Evolutionary conservation across 37 sponge, comb jelly and placozoan genomes (phyloP), one percentile per base, ranked within the genome.

Genomic region (Tethya wilhelma): DNA sequence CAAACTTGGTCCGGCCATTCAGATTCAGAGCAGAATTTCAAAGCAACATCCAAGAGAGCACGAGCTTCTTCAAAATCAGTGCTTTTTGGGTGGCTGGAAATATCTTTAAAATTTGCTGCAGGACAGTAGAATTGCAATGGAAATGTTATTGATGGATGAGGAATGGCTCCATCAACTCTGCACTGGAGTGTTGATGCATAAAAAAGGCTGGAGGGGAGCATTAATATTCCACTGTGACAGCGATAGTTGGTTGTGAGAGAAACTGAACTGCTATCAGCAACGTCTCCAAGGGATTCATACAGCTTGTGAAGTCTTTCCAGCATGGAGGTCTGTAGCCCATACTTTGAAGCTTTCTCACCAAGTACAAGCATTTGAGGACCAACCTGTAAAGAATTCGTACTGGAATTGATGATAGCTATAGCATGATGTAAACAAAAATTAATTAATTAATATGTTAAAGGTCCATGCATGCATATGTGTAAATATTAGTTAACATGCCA

Each of bases 341-440:
- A 3, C 32, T 62, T 58, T 31, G 74, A 74, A 49, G 93, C 85
- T 31, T 84, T 73, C 26, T 83, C 28, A 2, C 93, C 93, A 49
- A 87, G 76, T 30, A 92, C 93, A n/a, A 87, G 75, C 41, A 84
- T 38, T 14, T 38, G 38, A 33, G 93, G 93, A 28, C 93, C 93
- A 80, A 87, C 93, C 93, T 92, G 39, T n/a, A 83, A 22, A 25
- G 33, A 43, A 38, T 26, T n/a, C n/a, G n/a, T n/a, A n/a, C n/a
- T n/a, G n/a, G 31, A 19, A 66, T 75, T 6, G 26, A 38, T 37
- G 25, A 28, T 17, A 49, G 14, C 9, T 49, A 49, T 9, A 49
- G 55, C 17, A 65, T 36, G 34, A 38, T 62, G 63, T 4, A 0
- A 23, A 67, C 23, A 75, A 3, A 41, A 69, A 69, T 23, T 55